Evolutionary conservation across 1,140 invertebrate species (phyloP), one percentile per base, ranked within the genome.

Genomic region (Drosophila elegans): DNA sequence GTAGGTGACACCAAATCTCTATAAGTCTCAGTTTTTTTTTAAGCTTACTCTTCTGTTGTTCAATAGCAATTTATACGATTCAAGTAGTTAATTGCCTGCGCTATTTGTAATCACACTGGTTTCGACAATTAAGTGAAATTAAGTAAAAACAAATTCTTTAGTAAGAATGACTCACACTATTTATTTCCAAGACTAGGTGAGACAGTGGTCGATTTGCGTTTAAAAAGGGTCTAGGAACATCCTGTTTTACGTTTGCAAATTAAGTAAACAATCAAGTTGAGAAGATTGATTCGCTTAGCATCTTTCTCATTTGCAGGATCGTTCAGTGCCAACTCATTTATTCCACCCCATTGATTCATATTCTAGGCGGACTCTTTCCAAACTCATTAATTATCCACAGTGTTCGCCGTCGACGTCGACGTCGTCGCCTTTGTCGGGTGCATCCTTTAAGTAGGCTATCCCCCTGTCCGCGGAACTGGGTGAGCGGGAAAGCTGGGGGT

Each of bases 361-460:
- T 36, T 42, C 32, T 61, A 61, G 25, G 56, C 41, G 60, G 27
- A 42, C 38, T 42, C 36, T 27, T 27, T 56, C 27, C 38, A 10
- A 63, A 66, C 63, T 66, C 61, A 66, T 66, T 66, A 62, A 66
- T 66, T 66, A 66, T 66, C 60, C 38, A 13, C 53, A 13, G 21
- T 39, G 53, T 9, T 27, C 49, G 32, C 11, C 25, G 59, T 25
- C 64, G 27, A 69, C 66, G 67, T 21, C 39, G 59, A 51, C 64
- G 64, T 67, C 64, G 27, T 71, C 66, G 67, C 64, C 36, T 71
- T 71, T 71, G 64, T 41, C 44, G 66, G 44, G n/a, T 49, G 53
- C 66, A 69, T 69, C 48, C 63, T 71, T 71, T 73, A 74, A 73
- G 71, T 73, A 74, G 71, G 71, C 71, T 74, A 72, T 57, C 16